phyloP scores from a whole-genome alignment of 2,797 vertebrate species.

The Remorina albescens region DNA sequence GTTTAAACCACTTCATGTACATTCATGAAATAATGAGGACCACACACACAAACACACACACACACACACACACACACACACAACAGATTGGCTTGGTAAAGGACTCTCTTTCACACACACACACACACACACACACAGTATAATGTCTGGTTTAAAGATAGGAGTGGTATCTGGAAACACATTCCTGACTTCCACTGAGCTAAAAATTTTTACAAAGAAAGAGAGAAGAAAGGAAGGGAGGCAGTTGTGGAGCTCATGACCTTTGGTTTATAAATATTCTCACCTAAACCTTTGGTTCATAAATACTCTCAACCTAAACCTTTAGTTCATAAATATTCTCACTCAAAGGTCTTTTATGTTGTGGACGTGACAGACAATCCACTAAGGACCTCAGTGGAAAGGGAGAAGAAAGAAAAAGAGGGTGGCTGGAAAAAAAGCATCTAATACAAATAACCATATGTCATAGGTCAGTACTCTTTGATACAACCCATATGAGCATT shows the following conservation, averaged over 20 bases:
- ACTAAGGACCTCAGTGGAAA: not conserved
- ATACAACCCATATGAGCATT: not conserved
- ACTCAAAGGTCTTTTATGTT: slow-evolving; percentile 36
- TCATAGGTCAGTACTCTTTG: not conserved
- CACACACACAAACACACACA: slow-evolving; percentile 40
- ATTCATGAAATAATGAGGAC: slow-evolving; percentile 30
- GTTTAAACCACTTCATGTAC: slow-evolving; percentile 36
- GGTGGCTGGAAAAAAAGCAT: no score
- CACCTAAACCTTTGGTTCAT: no score
- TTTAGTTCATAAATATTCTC: no score
- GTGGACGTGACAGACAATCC: not conserved
- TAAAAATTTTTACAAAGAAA: slow-evolving; percentile 28
- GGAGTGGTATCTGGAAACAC: slow-evolving; percentile 29
- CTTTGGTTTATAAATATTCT: slow-evolving; percentile 11
- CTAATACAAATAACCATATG: no score
- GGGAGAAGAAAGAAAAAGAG: not conserved
- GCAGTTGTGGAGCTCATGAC: slow-evolving; percentile 23
- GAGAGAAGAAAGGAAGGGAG: slow-evolving; percentile 13
- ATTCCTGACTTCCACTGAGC: slow-evolving; percentile 46
- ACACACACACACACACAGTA: slow-evolving; percentile 4
- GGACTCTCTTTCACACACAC: not conserved
- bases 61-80: slow-evolving; percentile 9
- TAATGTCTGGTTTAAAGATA: slow-evolving; percentile 52
- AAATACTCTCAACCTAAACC: slow-evolving; percentile 15
- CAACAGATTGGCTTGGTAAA: slow-evolving; percentile 10